These are phyloP conservation scores for Paracyclopina nana DNA, from an alignment of 1,140 invertebrate genomes.

Conservation along the genomic window DNA sequence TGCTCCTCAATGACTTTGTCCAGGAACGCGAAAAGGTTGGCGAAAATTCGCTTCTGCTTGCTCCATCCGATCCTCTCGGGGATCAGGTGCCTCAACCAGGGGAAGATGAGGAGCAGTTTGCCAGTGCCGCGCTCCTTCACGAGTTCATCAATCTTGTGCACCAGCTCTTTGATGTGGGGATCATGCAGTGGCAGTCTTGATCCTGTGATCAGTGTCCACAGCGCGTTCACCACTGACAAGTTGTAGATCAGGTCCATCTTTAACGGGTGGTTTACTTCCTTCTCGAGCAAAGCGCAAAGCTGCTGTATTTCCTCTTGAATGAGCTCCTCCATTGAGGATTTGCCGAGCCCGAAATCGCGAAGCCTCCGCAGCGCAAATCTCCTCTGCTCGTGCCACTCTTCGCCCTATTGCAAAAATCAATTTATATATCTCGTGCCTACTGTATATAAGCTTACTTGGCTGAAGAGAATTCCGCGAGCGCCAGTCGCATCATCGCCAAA, in stretches of 20 bases:
- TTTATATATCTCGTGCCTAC: too few species aligned
- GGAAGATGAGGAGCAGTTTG: neutral
- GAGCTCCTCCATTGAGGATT: conserved; percentile 14
- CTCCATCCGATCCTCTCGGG: neutral
- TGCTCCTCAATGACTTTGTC: neutral
- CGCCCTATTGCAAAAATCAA: too few species aligned
- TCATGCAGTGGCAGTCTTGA: neutral
- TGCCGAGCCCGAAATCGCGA: conserved; percentile 25
- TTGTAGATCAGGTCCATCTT: neutral
- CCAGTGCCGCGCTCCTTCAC: neutral
- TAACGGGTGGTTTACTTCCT: neutral
- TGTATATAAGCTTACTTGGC: too few species aligned
- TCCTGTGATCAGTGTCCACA: neutral
- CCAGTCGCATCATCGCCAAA: neutral
- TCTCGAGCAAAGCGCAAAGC: neutral
- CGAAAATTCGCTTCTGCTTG: neutral
- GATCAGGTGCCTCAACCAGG: neutral
- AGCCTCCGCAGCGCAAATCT: conserved; percentile 23
- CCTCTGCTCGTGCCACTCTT: conserved; percentile 21
- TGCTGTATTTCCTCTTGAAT: conserved; percentile 8
- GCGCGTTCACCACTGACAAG: neutral
- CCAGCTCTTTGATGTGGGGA: neutral
- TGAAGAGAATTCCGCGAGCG: conserved; percentile 21
- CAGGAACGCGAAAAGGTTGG: neutral
- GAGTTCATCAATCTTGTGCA: conserved; percentile 5